Base-by-base conservation (phyloP, 2,797 vertebrate species). In the Phyllotis vaccarum region DNA sequence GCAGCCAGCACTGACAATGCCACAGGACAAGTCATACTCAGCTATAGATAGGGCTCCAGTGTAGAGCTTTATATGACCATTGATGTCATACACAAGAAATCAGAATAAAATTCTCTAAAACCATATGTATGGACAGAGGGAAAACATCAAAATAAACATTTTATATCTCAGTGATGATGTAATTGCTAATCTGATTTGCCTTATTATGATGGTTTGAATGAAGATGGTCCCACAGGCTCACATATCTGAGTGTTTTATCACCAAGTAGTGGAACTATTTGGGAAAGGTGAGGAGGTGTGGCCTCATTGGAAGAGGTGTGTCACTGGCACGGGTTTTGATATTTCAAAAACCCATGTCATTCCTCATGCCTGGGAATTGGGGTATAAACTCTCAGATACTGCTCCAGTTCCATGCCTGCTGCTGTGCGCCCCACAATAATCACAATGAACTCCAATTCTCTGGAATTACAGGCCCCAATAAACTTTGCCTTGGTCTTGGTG, bases 51-150 rank as follows among this genome's bases (percentile, higher is more conserved):
- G n/a, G 29, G 24, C 12, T 87, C 52, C 10, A 7, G 21, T 3
- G 13, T n/a, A 40, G 0, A n/a, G 49, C 19, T 60, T 2, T 75
- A 58, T 2, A 17, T 0, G 31, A 43, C 0, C 16, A 9, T n/a
- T 22, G 40, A 6, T 31, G 16, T 3, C 2, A 8, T 16, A 7
- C 4, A 10, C 16, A 49, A 43, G 54, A 34, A 13, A 22, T 56
- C 46, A 85, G 54, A 88, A 72, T 34, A 72, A 58, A 56, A n/a
- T 70, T 54, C 22, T 66, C 43, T 79, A 29, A 56, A 74, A 5
- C 3, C 1, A 9, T 31, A 1, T 4, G 0, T 21, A 17, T 2
- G 27, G 64, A 75, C 64, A 37, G 37, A 56, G 46, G 66, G 21
- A 46, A 43, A 34, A 27, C 54, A 5, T 0, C 43, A 74, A 46